phyloP scores from a whole-genome alignment of 2,888 invertebrate genomes.

The Protodeltote pygarga region DNA sequence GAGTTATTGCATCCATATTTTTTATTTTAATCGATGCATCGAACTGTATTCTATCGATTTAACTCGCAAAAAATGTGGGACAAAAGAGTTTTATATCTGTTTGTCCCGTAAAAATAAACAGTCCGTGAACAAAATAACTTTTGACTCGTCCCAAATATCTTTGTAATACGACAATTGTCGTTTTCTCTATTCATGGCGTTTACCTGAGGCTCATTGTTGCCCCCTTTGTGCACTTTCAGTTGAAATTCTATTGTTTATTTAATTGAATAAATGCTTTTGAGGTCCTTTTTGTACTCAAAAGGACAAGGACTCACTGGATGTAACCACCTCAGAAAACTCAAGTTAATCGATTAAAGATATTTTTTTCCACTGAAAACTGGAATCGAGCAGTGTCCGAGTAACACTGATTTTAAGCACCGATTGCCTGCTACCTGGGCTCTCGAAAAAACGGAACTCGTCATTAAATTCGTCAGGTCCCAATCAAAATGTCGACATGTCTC shows the following conservation, averaged over 20 bases:
- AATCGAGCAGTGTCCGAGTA: constrained; percentile 44
- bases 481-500: constrained; percentile 40
- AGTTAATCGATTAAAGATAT: constrained; percentile 55
- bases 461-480: constrained; percentile 65
- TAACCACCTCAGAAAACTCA: constrained; percentile 46
- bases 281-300: constrained; percentile 60
- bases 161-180: constrained; percentile 75
- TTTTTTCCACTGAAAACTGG: constrained; percentile 46
- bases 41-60: constrained; percentile 64
- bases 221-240: constrained; percentile 79
- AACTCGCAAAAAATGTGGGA: constrained; percentile 61
- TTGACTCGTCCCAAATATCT: constrained; percentile 81
- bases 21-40: constrained; percentile 57
- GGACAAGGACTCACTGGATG: constrained; percentile 48
- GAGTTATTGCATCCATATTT: constrained; percentile 55
- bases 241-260: constrained; percentile 79
- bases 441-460: constrained; percentile 73
- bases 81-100: constrained; percentile 64
- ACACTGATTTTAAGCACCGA: constrained; percentile 51
- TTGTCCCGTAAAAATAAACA: constrained; percentile 74
- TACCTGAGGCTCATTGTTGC: constrained; percentile 75
- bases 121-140: constrained; percentile 70
- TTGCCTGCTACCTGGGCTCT: constrained; percentile 68
- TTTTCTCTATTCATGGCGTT: constrained; percentile 73
- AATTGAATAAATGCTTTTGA: constrained; percentile 84